Conservation (phyloP, 2,797 vertebrate genomes). For the Oryzias sinensis region DNA sequence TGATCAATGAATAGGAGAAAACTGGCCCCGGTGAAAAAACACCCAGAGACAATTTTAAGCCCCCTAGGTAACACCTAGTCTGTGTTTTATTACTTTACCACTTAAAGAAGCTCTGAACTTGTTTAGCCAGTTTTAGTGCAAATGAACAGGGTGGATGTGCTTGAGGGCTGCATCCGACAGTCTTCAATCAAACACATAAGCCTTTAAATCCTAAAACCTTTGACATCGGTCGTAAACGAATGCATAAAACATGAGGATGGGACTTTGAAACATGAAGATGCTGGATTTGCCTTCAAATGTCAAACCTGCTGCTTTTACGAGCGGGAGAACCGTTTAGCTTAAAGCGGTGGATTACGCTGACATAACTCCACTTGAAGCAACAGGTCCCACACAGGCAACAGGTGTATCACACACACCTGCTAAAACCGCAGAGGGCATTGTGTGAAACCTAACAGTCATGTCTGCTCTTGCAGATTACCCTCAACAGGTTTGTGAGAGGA, state of each 20-base stretch:
- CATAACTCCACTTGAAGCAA: slow-evolving; percentile 28
- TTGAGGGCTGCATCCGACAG: slow-evolving; percentile 34
- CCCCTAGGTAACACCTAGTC: slow-evolving; percentile 41
- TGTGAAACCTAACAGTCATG: slow-evolving; percentile 61
- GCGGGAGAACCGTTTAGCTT: slow-evolving; percentile 38
- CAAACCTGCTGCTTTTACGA: slow-evolving; percentile 3
- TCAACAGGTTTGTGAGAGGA: slow-evolving; percentile 20
- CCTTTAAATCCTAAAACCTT: slow-evolving; percentile 3
- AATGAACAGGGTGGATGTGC: slow-evolving; percentile 30
- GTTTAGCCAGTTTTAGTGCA: slow-evolving; percentile 39
- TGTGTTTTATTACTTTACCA: slow-evolving; percentile 15
- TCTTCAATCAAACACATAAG: slow-evolving; percentile 16
- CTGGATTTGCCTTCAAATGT: too few species aligned
- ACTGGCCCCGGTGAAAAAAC: slow-evolving; percentile 36
- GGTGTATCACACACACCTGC: slow-evolving; percentile 63
- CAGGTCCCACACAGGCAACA: slow-evolving; percentile 49
- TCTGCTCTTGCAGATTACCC: slow-evolving; percentile 58
- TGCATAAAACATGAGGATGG: background rate
- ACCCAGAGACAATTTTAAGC: slow-evolving; percentile 63
- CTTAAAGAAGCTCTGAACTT: slow-evolving; percentile 36
- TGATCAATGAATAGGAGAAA: slow-evolving; percentile 8
- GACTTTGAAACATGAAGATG: slow-evolving; percentile 4
- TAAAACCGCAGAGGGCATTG: slow-evolving; percentile 46
- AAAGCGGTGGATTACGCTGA: slow-evolving; percentile 33
- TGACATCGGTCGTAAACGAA: slow-evolving; percentile 7